Evolutionary conservation across 2,113 vertebrate species (phyloP).

Genomic region (Dissostichus mawsoni): DNA sequence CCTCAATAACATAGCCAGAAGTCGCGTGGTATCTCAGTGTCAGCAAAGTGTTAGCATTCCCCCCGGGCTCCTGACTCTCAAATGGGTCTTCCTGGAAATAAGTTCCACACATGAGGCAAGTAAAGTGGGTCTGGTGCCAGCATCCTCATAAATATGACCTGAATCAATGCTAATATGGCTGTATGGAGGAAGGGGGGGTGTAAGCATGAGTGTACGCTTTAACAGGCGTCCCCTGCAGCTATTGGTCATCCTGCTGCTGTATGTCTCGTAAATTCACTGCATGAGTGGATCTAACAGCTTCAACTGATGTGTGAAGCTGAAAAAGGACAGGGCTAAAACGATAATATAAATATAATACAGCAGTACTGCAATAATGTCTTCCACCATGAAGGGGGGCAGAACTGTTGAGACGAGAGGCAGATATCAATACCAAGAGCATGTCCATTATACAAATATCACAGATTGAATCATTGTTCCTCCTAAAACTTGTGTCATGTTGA

Average conservation of each 20-base stretch:
- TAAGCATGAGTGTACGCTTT: not conserved
- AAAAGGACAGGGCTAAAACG: not conserved
- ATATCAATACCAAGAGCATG: too few relatives aligned
- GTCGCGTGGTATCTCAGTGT: constrained; percentile 51
- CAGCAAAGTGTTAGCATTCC: constrained; percentile 60
- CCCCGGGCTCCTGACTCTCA: constrained; percentile 49
- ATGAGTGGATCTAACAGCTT: not conserved
- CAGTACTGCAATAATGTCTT: too few relatives aligned
- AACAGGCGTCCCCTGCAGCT: constrained; percentile 16
- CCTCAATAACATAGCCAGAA: constrained; percentile 38
- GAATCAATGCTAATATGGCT: constrained; percentile 55
- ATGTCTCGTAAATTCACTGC: not conserved
- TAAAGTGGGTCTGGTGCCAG: constrained; percentile 45
- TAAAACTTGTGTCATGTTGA: too few relatives aligned
- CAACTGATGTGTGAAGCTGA: not conserved
- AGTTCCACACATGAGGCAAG: constrained; percentile 23
- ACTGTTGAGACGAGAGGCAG: too few relatives aligned
- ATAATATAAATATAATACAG: too few relatives aligned
- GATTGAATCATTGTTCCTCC: too few relatives aligned
- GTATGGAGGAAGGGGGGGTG: not conserved
- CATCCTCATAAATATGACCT: constrained; percentile 59
- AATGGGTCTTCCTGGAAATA: constrained; percentile 65
- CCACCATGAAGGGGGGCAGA: too few relatives aligned
- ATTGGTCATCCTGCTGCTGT: constrained; percentile 26
- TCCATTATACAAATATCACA: too few relatives aligned